Base-by-base conservation (phyloP, 2,113 vertebrate species). In the Brachyhypopomus occidentalis region DNA sequence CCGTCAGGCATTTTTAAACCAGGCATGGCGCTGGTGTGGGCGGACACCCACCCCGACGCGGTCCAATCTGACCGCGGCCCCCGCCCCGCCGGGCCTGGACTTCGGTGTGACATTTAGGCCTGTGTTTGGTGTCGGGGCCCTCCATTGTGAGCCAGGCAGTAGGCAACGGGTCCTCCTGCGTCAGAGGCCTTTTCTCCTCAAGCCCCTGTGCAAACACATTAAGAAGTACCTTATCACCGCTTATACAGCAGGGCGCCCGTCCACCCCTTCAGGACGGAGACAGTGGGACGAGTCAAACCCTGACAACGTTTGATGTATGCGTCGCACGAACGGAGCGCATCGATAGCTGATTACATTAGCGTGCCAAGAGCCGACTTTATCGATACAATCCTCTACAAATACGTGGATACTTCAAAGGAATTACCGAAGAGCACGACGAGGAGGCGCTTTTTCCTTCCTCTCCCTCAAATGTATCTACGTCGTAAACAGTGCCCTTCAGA, bases 131-230 rank as follows among this genome's bases (percentile, higher is more conserved):
- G 81, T 88, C 72, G 72, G 88, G 85, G 88, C 88, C 73, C 80
- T 83, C 77, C 82, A 85, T 92, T 92, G 89, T 94, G 85, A 80
- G 56, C 17, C n/a, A 17, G 80, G 83, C 77, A 59, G 70, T 75
- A 82, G 79, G 83, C 90, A 89, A 87, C 88, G 86, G 89, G 85
- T 86, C 89, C 88, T 92, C 89, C 79, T 92, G 89, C 91, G 92
- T 93, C 93, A 93, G 90, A 92, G 90, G 76, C 86, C 77, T 89
- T 91, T 92, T 92, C 88, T 91, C 72, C 91, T 72, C 78, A 82
- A 90, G 90, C 89, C 86, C 89, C 89, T 91, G 55, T 87, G 89
- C 91, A 94, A 94, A 94, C 91, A 93, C 90, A 92, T 94, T 94
- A 92, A 93, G 89, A 91, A 86, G 77, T 76, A 86, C 86, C 92